phyloP scores from a whole-genome alignment of 2,888 invertebrate species.

The Nowickia ferox region DNA sequence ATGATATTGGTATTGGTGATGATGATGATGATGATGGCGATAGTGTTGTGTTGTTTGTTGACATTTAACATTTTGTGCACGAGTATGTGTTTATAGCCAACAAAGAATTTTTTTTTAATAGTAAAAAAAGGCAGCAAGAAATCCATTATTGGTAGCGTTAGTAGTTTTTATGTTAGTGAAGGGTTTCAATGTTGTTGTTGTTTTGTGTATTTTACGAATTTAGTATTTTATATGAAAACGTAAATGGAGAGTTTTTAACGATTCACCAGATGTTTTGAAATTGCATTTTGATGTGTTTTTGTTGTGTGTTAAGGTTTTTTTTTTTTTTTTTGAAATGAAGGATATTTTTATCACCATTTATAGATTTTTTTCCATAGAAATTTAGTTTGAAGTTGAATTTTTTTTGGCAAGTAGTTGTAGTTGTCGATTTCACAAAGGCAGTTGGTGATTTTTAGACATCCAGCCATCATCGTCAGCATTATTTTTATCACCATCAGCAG shows the following conservation, averaged over 20 bases:
- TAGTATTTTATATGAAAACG: conserved; percentile 54
- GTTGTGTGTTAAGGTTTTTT: conserved; percentile 58
- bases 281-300: conserved; percentile 77
- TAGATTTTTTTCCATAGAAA: conserved; percentile 35
- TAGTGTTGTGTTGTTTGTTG: conserved; percentile 50
- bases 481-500: conserved; percentile 59
- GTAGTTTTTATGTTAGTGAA: conserved; percentile 35
- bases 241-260: conserved; percentile 66
- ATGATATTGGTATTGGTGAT: conserved; percentile 62
- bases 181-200: conserved; percentile 18
- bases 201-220: conserved; percentile 38
- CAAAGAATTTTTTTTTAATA: not conserved
- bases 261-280: conserved; percentile 75
- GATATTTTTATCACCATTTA: conserved; percentile 66
- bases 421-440: conserved; percentile 37
- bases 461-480: conserved; percentile 71
- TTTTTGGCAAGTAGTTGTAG: conserved; percentile 31
- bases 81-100: not conserved
- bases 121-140: conserved; percentile 9
- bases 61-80: conserved; percentile 65
- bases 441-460: conserved; percentile 51
- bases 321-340: no score
- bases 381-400: conserved; percentile 26
- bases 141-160: conserved; percentile 3
- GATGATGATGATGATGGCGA: conserved; percentile 65